Evolutionary conservation across 2,113 vertebrate species (phyloP).

Genomic region (Martes martes): DNA sequence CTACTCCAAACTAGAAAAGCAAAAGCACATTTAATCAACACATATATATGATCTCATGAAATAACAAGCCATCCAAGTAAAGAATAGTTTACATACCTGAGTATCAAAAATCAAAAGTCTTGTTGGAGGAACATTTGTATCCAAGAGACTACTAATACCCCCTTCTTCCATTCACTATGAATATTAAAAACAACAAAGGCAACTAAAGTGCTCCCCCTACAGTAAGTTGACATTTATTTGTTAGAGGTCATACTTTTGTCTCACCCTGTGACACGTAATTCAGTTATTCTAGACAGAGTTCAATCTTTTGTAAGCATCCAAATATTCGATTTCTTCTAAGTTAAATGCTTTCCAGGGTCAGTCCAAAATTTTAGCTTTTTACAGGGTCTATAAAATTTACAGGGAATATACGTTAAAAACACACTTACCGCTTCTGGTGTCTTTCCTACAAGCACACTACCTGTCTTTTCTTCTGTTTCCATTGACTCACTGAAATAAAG

Average conservation of each 20-base stretch:
- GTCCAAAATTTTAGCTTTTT: conserved; percentile 32
- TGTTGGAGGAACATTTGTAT: not conserved
- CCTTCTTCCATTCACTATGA: not conserved
- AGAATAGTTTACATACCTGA: not conserved
- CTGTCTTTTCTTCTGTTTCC: conserved; percentile 96
- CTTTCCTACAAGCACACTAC: conserved; percentile 87
- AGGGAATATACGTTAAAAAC: not conserved
- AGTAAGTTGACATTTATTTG: not conserved
- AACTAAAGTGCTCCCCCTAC: not conserved
- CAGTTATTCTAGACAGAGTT: not conserved
- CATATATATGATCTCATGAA: not conserved
- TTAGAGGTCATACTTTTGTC: not conserved
- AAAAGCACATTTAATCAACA: not conserved
- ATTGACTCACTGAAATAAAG: conserved; percentile 92
- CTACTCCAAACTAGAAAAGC: not conserved
- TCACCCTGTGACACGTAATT: not conserved
- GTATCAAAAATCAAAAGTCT: not conserved
- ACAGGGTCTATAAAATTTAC: not conserved
- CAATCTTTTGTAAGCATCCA: not conserved
- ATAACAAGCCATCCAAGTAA: not conserved
- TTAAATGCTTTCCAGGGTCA: not conserved
- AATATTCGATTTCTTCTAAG: not conserved
- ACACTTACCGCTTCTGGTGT: conserved; percentile 87
- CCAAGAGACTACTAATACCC: not conserved
- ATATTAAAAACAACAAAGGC: not conserved